Evolutionary conservation across 1,140 invertebrate genomes (phyloP), one percentile per base, ranked within the genome.

Genomic region (Euschistus heros): DNA sequence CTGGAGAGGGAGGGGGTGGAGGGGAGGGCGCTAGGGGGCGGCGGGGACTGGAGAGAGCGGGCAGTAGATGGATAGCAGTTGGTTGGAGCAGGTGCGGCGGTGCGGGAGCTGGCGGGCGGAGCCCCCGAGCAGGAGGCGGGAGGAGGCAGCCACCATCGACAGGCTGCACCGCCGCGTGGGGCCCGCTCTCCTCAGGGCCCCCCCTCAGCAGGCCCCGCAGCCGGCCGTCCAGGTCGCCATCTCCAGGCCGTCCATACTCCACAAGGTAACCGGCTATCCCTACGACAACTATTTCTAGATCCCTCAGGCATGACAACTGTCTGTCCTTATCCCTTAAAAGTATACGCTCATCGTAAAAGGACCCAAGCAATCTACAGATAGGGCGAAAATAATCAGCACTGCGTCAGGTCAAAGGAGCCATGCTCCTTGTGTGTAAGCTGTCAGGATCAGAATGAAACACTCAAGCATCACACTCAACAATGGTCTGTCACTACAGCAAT

Each of bases 261-360:
- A 75, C 57, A 79, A 78, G 73, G 77, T 79, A 68, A 6, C 46
- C n/a, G n/a, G n/a, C n/a, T n/a, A n/a, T n/a, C n/a, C n/a, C n/a
- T n/a, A n/a, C n/a, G n/a, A n/a, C n/a, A n/a, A n/a, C n/a, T n/a
- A n/a, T n/a, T n/a, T n/a, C n/a, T n/a, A n/a, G n/a, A n/a, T 30
- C 2, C 27, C 27, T 30, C 27, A 4, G 2, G 7, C 10, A 10
- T 37, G 33, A 37, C 33, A 10, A 37, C 33, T 37, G 10, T 37
- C 6, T 10, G 1, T 10, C 13, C 6, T 10, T 1, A 37, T 37
- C 10, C 33, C 5, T 10, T 1, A 4, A 1, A 4, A 37, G 33
- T 13, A 37, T 10, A 10, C 33, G 1, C 33, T 13, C 27, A 37
- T 6, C 33, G 13, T 10, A 13, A 37, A 37, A 13, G 33, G 5